Evolutionary conservation across 2,888 invertebrate species (phyloP), one percentile per base, ranked within the genome.

Genomic region (Watsonalla binaria): DNA sequence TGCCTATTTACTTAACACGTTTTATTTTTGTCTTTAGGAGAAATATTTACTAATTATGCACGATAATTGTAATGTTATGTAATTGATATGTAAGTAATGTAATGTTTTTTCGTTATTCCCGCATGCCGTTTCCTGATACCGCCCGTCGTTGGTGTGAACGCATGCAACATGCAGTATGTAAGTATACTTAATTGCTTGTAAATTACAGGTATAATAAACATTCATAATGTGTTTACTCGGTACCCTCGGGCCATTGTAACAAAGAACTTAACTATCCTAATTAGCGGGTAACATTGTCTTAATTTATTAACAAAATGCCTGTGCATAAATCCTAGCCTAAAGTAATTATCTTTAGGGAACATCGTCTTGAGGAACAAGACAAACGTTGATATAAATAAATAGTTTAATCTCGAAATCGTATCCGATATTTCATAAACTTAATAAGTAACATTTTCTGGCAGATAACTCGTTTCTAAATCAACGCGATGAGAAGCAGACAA

Each of bases 111-210:
- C 65, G 69, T 74, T 77, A 62, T 76, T 70, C 61, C 70, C 71
- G 64, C 77, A 84, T 84, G 77, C 67, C 65, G 65, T 58, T 63
- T 55, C 60, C 55, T 59, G 63, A 60, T 67, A 59, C 62, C 59
- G 63, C 58, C 57, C 55, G 51, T 55, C 51, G 59, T 54, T 71
- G 72, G 61, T 72, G 73, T 68, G 63, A 65, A 72, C 68, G 56
- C 65, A 58, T 66, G 62, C 68, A 63, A 67, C 66, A 54, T 65
- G 63, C 77, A 86, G 86, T 87, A 86, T 77, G 86, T 87, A 69
- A 86, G 86, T 87, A 84, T 76, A 62, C 66, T 66, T 68, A 63
- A 68, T 67, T 66, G 65, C 56, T 66, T 65, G 56, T 65, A 61
- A 63, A 66, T 65, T 68, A 69, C 62, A 60, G 60, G 60, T 59